Evolutionary conservation across 1,140 invertebrate species (phyloP), one percentile per base, ranked within the genome.

Genomic region (Temnothorax nylanderi): DNA sequence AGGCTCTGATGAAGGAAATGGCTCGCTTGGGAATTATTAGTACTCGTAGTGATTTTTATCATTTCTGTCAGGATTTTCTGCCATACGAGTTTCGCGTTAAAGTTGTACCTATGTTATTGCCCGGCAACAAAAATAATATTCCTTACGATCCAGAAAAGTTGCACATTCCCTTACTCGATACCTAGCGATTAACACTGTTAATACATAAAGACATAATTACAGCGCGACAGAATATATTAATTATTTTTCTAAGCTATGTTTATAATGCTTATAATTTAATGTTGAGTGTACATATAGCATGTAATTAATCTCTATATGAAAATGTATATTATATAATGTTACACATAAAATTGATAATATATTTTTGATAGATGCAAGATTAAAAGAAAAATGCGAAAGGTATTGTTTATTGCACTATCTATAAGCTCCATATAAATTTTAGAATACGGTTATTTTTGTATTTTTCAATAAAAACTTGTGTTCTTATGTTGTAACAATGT

Each of bases 51-150:
- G 93, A 95, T 51, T 95, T 94, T 78, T 89, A 94, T 72, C n/a
- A 91, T 49, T 95, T 94, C 75, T 93, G 92, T 26, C 77, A 88
- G 8, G 91, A 95, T 5, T 94, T 89, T 74, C 37, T 95, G 32
- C 94, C 94, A 0, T 92, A 92, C n/a, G 81, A 91, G 0, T 93
- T 95, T 84, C 91, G 92, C 11, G 1, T 85, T 3, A 95, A 94
- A 74, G 92, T 88, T 0, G 76, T 89, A 3, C 94, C 94, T 2
- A 94, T 94, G 72, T 11, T 92, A 18, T 10, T 92, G 18, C 93
- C 94, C 0, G 93, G 94, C 1, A 94, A 94, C 37, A 21, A 58
- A n/a, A 85, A 3, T 4, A 93, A 86, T 34, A 92, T 95, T 69
- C 94, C 94, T 0, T 95, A 87, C 11, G 49, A 94, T 13, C 80